Conservation (phyloP, 2,797 vertebrate genomes). For the Enoplosus armatus region DNA sequence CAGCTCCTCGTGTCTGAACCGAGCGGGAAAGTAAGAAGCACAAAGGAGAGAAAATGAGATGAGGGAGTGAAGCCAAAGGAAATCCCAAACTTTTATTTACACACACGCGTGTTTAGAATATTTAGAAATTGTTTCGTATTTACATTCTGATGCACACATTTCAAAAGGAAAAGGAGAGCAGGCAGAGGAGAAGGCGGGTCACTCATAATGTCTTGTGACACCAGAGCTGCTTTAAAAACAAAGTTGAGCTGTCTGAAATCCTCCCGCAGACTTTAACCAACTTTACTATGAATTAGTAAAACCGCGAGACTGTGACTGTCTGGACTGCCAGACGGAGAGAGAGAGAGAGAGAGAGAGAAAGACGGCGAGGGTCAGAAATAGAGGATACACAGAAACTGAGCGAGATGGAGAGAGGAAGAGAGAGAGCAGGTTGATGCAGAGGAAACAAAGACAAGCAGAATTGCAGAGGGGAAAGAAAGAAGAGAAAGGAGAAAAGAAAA, state of each 20-base stretch:
- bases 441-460: slow-evolving; percentile 16
- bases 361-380: slow-evolving; percentile 38
- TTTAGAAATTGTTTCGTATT: background rate
- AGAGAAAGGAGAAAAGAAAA: background rate
- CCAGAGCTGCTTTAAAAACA: slow-evolving; percentile 61
- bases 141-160: background rate
- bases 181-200: slow-evolving; percentile 30
- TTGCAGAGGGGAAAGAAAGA: background rate
- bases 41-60: background rate
- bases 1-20: slow-evolving; percentile 52
- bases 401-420: background rate
- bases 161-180: slow-evolving; percentile 13
- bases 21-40: background rate
- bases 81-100: too few species aligned
- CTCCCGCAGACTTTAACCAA: slow-evolving; percentile 57
- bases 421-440: slow-evolving; percentile 4
- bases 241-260: slow-evolving; percentile 64
- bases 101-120: too few species aligned
- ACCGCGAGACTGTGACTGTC: slow-evolving; percentile 61
- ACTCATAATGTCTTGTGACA: slow-evolving; percentile 67
- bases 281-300: slow-evolving; percentile 77
- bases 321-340: slow-evolving; percentile 58
- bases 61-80: background rate
- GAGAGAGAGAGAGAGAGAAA: slow-evolving; percentile 6
- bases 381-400: slow-evolving; percentile 30